These are phyloP conservation scores for Syngnathus floridae DNA, from an alignment of 2,113 vertebrate species.

Conservation along the genomic window DNA sequence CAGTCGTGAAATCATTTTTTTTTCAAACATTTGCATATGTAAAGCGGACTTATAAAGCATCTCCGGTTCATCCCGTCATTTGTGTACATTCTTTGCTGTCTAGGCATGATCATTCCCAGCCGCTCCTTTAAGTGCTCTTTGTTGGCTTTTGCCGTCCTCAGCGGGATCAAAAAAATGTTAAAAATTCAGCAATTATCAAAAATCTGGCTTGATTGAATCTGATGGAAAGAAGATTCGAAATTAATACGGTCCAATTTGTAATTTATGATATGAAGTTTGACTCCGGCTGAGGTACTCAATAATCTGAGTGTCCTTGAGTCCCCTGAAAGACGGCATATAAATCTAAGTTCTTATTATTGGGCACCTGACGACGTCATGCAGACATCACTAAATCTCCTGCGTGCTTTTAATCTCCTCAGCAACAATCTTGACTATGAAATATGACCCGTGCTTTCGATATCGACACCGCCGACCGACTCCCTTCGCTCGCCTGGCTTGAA, in stretches of 20 bases:
- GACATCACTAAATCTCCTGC: background rate
- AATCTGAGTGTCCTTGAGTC: background rate
- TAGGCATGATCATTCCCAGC: constrained; percentile 29
- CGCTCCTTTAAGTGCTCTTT: background rate
- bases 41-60: constrained; percentile 1
- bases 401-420: constrained; percentile 1
- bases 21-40: constrained; percentile 63
- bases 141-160: background rate
- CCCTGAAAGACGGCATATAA: background rate
- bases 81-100: constrained; percentile 71
- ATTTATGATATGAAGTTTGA: no score
- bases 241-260: background rate
- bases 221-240: no score
- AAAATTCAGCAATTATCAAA: no score
- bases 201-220: no score
- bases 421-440: background rate
- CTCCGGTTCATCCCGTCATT: constrained; percentile 13
- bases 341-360: background rate
- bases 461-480: background rate
- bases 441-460: background rate
- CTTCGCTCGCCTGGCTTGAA: background rate
- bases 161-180: no score
- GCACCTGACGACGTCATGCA: background rate
- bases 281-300: background rate
- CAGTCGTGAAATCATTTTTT: constrained; percentile 29